Percentiles rank a stretch among this genome's conserved stretches.
phyloP scores from a whole-genome alignment of 30 jellyfish, hydroid and myxozoan genomes.

The Clytia hemisphaerica region DNA sequence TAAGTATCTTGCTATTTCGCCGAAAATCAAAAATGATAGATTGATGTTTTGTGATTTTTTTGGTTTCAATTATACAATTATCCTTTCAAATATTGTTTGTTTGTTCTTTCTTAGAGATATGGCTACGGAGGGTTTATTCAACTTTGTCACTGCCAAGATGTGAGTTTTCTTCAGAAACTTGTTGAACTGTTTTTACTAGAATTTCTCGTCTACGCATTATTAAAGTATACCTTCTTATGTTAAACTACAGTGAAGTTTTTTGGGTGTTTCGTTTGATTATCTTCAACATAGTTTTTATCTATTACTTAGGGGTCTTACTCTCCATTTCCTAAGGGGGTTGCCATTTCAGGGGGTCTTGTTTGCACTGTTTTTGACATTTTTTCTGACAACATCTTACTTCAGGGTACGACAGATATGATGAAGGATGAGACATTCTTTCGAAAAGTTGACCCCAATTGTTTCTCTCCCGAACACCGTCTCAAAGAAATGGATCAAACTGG shows the following conservation, averaged over 20 bases:
- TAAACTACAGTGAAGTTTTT: too few species aligned
- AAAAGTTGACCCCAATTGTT: slow-evolving; percentile 73
- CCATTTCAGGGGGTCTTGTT: neutral
- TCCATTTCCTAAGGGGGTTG: neutral
- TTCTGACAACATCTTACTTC: neutral
- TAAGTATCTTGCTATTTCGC: neutral
- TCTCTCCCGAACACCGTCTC: slow-evolving; percentile 83
- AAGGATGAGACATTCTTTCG: slow-evolving; percentile 83
- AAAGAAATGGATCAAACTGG: slow-evolving; percentile 90
- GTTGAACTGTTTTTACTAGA: neutral
- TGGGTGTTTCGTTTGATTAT: too few species aligned
- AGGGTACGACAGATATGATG: slow-evolving; percentile 79
- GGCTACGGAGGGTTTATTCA: slow-evolving; percentile 94
- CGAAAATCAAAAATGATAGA: neutral
- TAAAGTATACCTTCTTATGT: too few species aligned
- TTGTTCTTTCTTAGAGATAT: slow-evolving; percentile 42
- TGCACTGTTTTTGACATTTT: neutral
- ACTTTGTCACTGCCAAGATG: slow-evolving; percentile 55
- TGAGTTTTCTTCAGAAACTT: neutral
- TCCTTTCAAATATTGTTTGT: neutral
- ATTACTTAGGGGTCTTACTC: neutral
- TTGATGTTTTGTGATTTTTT: neutral
- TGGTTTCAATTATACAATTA: neutral
- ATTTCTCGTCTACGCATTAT: too few species aligned
- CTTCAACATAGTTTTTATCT: too few species aligned